Base-by-base conservation (phyloP, 2,113 vertebrate species). In the Monopterus albus region DNA sequence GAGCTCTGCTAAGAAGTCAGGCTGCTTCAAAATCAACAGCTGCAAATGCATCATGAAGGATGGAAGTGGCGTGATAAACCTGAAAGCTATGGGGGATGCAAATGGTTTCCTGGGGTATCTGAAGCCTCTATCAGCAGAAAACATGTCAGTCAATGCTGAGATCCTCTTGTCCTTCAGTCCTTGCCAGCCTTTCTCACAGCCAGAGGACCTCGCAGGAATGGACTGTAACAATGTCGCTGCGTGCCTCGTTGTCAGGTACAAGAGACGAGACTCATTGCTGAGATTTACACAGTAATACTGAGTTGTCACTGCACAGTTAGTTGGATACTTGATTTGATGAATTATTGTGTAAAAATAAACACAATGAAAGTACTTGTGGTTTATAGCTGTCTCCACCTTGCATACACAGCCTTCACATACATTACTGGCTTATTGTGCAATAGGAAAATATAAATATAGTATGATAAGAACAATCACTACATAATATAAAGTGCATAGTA, bases 21-120 rank as follows among this genome's bases (percentile, higher is more conserved):
- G 88, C 50, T 94, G 94, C 74, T 89, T 94, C 50, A 91, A 84
- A 63, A 85, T 93, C 52, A 93, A 87, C 70, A 83, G 46, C 77
- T 94, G 93, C 66, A 91, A 91, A 29, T 94, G 92, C 56, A 89
- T 94, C 81, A 86, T 93, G 93, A 85, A 88, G 81, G 92, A 93
- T 2, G 92, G 93, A 6, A 90, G 89, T 0, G 92, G 93, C 1
- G 87, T 92, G 40, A 91, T 93, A 3, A 90, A 86, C 66, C 82
- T 94, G 85, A 81, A 78, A 0, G 73, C 89, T 0, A 40, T 92
- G 75, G 92, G 87, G 3, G 86, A 90, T 2, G 39, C 66, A 0
- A 79, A 87, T 0, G 92, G 91, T 3, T 92, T 92, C 78, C 71
- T 93, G 59, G 79, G 74, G 10, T 79, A 28, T 5, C 18, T 82